Evolutionary conservation across 2,113 vertebrate species (phyloP).

Genomic region (Amphiprion ocellaris): DNA sequence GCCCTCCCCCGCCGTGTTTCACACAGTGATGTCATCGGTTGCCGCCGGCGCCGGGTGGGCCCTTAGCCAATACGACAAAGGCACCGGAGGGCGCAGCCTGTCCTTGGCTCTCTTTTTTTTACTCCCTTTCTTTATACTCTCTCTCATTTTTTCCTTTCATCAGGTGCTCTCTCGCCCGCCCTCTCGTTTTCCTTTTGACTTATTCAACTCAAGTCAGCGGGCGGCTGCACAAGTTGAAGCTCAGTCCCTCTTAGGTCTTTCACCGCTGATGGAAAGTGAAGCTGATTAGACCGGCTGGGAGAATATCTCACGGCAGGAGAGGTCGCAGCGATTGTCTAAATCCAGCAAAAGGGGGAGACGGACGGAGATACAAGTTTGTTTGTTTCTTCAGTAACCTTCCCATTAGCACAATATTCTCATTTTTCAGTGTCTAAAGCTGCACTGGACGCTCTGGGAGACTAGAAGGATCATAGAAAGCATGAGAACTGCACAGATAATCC

Average conservation of each 20-base stretch:
- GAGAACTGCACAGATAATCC: background rate
- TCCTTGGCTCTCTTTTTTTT: conserved; percentile 28
- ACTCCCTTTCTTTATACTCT: conserved; percentile 1
- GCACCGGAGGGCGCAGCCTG: conserved; percentile 58
- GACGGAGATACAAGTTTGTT: background rate
- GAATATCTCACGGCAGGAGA: conserved; percentile 25
- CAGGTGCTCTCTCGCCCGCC: conserved; percentile 40
- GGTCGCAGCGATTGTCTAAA: conserved; percentile 8
- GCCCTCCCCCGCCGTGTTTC: conserved; percentile 59
- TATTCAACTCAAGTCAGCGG: conserved; percentile 60
- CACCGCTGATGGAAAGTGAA: conserved; percentile 42
- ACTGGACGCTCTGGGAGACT: background rate
- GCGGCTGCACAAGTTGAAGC: conserved; percentile 38
- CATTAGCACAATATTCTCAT: conserved; percentile 11
- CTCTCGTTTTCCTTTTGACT: conserved; percentile 56
- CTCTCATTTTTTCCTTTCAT: conserved; percentile 45
- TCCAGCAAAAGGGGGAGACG: background rate
- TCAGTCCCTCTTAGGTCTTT: conserved; percentile 22
- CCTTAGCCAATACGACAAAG: conserved; percentile 74
- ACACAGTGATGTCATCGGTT: conserved; percentile 73
- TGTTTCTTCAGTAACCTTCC: background rate
- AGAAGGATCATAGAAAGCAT: background rate
- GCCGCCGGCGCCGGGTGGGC: conserved; percentile 46
- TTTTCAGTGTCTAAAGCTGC: background rate
- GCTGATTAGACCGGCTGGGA: conserved; percentile 43